Conservation (phyloP, 2,113 vertebrate genomes). For the Tyrannus savana region DNA sequence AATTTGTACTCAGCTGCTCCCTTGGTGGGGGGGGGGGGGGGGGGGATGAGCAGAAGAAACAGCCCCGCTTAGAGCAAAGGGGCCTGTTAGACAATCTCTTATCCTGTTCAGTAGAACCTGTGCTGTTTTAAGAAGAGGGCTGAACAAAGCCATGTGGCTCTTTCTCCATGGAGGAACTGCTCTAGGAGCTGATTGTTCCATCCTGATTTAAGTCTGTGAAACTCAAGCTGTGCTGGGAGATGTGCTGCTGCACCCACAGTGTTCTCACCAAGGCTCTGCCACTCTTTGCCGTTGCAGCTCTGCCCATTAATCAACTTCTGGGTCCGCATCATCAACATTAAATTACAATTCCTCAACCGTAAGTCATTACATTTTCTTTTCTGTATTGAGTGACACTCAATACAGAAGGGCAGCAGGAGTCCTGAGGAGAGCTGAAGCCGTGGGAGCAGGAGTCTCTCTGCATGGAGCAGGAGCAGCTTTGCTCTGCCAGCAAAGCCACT, state of each 20-base stretch:
- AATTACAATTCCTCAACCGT: slow-evolving; percentile 40
- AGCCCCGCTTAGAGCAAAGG: background rate
- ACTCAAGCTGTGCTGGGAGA: fast-evolving
- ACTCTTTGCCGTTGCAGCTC: slow-evolving; percentile 15
- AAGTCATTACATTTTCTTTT: background rate
- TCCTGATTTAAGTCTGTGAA: background rate
- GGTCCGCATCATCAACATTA: slow-evolving; percentile 40
- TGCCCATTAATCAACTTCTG: slow-evolving; percentile 45
- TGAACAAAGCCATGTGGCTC: background rate
- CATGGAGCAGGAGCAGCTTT: background rate
- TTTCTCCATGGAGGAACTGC: background rate
- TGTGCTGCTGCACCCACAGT: fast-evolving
- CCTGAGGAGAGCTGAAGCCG: background rate
- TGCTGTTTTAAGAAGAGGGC: background rate
- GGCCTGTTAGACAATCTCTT: background rate
- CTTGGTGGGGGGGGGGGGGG: background rate
- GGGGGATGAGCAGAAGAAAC: background rate
- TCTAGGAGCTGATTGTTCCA: background rate
- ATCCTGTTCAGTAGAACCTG: background rate
- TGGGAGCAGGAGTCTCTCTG: background rate
- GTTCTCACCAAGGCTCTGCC: background rate
- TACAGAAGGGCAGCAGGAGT: background rate
- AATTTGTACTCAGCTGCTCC: background rate
- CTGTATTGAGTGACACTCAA: fast-evolving
- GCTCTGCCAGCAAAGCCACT: fast-evolving